These are phyloP conservation scores for Pholis gunnellus DNA, from an alignment of 2,113 vertebrate genomes.

Conservation along the genomic window DNA sequence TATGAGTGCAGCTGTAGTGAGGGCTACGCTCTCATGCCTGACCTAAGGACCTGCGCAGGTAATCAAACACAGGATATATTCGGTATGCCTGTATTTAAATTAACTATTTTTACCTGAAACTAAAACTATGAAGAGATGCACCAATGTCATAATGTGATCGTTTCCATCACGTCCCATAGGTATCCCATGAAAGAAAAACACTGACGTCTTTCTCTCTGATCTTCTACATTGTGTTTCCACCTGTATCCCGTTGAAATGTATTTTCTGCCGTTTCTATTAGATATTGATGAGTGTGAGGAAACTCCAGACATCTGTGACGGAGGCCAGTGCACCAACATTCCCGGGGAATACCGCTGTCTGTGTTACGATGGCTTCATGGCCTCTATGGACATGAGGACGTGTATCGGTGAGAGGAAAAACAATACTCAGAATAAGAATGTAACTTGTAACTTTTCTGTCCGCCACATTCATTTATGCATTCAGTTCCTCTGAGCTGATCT, in stretches of 20 bases:
- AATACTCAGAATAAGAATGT: background rate
- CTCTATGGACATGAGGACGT: conserved; percentile 90
- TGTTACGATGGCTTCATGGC: conserved; percentile 94
- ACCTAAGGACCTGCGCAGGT: conserved; percentile 92
- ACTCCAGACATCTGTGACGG: conserved; percentile 91
- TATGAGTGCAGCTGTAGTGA: conserved; percentile 92
- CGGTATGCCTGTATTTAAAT: background rate
- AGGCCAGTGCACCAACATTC: conserved; percentile 93
- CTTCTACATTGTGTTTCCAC: background rate
- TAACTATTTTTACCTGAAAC: background rate
- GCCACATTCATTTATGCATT: background rate
- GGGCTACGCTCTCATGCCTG: conserved; percentile 91
- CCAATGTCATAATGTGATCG: background rate
- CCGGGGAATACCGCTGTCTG: conserved; percentile 91
- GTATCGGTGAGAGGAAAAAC: conserved; percentile 88
- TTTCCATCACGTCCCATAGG: background rate
- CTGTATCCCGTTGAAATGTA: background rate
- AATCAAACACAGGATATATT: conserved; percentile 5
- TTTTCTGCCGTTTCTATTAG: conserved; percentile 42
- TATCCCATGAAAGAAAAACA: background rate
- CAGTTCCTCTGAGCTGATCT: conserved; percentile 16
- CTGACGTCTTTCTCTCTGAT: background rate
- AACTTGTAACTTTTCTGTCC: background rate
- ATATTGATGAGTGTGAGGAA: conserved; percentile 87
- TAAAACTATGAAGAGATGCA: background rate